Evolutionary conservation across 2,113 vertebrate genomes (phyloP).

Genomic region (Nymphicus hollandicus): DNA sequence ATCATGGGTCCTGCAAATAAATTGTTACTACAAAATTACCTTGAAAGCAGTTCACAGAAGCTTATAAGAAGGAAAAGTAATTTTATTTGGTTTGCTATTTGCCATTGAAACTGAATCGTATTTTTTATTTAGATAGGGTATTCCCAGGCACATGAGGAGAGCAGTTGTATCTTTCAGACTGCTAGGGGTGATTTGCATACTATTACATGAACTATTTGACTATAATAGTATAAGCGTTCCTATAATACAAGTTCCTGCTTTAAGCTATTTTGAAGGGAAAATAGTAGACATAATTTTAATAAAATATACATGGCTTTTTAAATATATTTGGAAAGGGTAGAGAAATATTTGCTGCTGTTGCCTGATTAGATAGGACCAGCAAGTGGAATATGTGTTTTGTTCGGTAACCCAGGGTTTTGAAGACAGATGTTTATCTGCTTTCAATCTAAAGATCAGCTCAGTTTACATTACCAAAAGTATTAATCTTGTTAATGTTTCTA

Average conservation of each 20-base stretch:
- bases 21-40: neutral
- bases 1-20: neutral
- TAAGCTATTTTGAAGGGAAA: neutral
- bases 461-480: neutral
- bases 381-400: neutral
- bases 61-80: neutral
- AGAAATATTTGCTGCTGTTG: neutral
- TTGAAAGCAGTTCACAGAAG: neutral
- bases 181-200: neutral
- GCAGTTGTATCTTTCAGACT: neutral
- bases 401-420: neutral
- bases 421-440: neutral
- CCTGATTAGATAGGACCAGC: neutral
- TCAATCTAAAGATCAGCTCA: neutral
- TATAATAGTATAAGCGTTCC: neutral
- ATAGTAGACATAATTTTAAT: neutral
- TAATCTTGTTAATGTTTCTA: neutral
- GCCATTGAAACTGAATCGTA: neutral
- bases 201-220: neutral
- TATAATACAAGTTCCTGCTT: neutral
- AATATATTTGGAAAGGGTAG: neutral
- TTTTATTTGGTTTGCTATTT: neutral
- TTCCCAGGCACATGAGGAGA: neutral
- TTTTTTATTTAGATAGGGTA: neutral
- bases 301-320: neutral